Evolutionary conservation across 2,113 vertebrate species (phyloP), one percentile per base, ranked within the genome.

Genomic region (Otocyon megalotis): DNA sequence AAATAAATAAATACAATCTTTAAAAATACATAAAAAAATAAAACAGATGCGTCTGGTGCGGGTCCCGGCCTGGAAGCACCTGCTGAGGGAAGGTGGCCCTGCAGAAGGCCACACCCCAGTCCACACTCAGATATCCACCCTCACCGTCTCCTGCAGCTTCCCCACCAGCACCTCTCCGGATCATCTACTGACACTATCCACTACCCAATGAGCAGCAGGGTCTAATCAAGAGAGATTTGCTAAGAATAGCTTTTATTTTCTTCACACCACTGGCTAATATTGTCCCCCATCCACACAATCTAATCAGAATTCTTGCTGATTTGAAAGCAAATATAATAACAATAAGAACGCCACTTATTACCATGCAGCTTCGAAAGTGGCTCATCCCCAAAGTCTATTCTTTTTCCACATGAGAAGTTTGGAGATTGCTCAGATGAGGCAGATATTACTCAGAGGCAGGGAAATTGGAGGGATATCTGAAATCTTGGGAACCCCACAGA

Each of bases 161-260:
- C 28, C 54, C 56, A 15, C 32, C 4, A 58, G 56, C 8, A 28
- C 65, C 28, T 84, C 74, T 62, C 62, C 14, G 26, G 19, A 76
- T 87, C 62, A 76, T 71, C 82, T 71, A 53, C 71, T 85, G 93
- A 92, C 82, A 32, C 97, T 77, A 87, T 13, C 92, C 82, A n/a
- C 50, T 32, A 53, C 32, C 53, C 95, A 93, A 5, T 58, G 80
- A 89, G 69, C 87, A 89, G 37, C 65, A 71, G 96, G 92, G 81
- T 72, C 90, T 93, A 90, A 96, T 96, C 92, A 93, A 90, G 35
- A 80, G 48, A 94, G 58, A 67, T 58, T 92, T 96, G 82, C 97
- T 93, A 97, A 97, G 93, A 97, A 97, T 96, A 97, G 90, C 84
- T 96, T 93, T 82, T 96, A 96, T 97, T 96, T 98, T 95, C 95